Evolutionary conservation across 2,888 invertebrate species (phyloP).

Genomic region (Acronicta alni): DNA sequence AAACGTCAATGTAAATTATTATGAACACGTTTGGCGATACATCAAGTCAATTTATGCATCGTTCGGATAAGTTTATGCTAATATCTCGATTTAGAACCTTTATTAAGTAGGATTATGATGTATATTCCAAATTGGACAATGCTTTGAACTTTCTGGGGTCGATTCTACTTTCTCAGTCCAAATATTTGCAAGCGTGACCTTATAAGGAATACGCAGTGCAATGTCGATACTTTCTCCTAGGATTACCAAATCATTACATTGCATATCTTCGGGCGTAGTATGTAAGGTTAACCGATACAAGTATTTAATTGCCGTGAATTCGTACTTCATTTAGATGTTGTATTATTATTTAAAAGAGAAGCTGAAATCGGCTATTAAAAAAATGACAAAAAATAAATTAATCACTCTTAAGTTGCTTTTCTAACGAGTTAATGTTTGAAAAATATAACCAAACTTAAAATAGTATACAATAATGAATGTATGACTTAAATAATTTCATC

Average conservation of each 20-base stretch:
- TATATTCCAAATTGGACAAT: constrained; percentile 31
- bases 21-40: constrained; percentile 47
- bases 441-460: too few species aligned
- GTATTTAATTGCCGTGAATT: constrained; percentile 15
- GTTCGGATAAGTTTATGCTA: constrained; percentile 37
- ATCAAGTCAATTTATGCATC: constrained; percentile 37
- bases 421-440: too few species aligned
- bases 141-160: constrained; percentile 39
- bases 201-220: constrained; percentile 44
- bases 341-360: not conserved
- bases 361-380: too few species aligned
- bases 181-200: constrained; percentile 51
- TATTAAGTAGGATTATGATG: constrained; percentile 41
- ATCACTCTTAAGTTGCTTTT: too few species aligned
- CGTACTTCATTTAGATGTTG: not conserved
- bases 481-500: too few species aligned
- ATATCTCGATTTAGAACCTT: constrained; percentile 42
- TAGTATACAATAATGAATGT: too few species aligned
- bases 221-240: constrained; percentile 47
- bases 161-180: constrained; percentile 52
- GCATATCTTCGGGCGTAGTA: constrained; percentile 40
- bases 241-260: constrained; percentile 50
- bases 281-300: constrained; percentile 26
- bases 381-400: too few species aligned
- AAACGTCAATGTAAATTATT: constrained; percentile 56